These are phyloP conservation scores for Glaucopsyche alexis DNA, from an alignment of 2,888 invertebrate genomes.

Conservation along the genomic window DNA sequence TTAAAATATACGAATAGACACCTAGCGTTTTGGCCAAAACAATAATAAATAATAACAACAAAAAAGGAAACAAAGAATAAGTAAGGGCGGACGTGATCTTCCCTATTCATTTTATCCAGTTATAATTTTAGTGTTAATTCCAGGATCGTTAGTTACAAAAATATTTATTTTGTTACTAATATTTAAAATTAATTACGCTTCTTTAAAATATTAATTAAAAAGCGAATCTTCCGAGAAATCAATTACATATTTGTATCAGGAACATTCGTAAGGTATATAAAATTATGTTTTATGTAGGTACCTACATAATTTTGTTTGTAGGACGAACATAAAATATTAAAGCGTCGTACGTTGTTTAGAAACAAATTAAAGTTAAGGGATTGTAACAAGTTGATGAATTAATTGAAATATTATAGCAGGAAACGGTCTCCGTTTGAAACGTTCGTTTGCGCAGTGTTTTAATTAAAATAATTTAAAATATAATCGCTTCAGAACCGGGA, in stretches of 20 bases:
- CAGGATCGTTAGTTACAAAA: too few relatives aligned
- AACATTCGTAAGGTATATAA: not conserved
- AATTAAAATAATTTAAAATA: constrained; percentile 80
- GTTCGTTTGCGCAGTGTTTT: constrained; percentile 74
- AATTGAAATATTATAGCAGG: constrained; percentile 38
- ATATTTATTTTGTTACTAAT: too few relatives aligned
- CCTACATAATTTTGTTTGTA: not conserved
- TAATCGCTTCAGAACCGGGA: constrained; percentile 76
- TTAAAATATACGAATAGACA: not conserved
- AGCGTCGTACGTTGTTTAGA: not conserved
- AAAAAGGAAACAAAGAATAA: not conserved
- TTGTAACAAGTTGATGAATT: constrained; percentile 31
- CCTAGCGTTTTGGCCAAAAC: not conserved
- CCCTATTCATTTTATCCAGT: too few relatives aligned
- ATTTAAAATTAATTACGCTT: too few relatives aligned
- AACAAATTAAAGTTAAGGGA: constrained; percentile 17
- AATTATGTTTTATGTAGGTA: not conserved
- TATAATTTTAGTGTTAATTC: too few relatives aligned
- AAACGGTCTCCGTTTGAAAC: constrained; percentile 49
- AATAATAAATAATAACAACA: too few relatives aligned
- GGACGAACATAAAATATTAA: not conserved
- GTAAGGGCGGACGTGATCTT: not conserved
- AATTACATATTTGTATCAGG: too few relatives aligned
- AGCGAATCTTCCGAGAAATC: too few relatives aligned
- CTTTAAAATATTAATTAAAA: too few relatives aligned